phyloP scores from a whole-genome alignment of 92 coral and sea anemone genomes.

The Pocillopora meandrina region DNA sequence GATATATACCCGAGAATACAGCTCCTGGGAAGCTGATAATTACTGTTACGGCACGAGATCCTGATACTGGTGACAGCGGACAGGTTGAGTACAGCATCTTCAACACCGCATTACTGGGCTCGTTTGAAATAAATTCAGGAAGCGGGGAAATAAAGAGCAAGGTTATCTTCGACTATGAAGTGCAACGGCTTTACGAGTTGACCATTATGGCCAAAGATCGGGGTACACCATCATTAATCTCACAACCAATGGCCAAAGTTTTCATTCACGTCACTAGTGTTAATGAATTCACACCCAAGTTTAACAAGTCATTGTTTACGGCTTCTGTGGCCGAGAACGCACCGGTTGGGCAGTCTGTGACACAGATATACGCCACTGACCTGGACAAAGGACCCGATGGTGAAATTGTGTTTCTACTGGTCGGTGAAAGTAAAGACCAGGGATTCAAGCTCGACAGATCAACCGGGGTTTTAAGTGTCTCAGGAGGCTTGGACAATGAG shows the following conservation, averaged over 20 bases:
- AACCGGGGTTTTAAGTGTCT: conserved; percentile 84
- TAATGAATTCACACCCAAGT: conserved; percentile 82
- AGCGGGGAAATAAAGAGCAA: conserved; percentile 78
- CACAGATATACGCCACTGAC: conserved; percentile 86
- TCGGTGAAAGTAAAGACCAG: conserved; percentile 71
- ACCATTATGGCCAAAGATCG: conserved; percentile 82
- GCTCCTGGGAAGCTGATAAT: conserved; percentile 58
- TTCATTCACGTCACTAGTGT: conserved; percentile 70
- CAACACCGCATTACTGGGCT: conserved; percentile 29
- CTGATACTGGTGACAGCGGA: conserved; percentile 62
- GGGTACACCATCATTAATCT: conserved; percentile 70
- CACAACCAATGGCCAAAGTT: conserved; percentile 72
- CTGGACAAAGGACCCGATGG: conserved; percentile 89
- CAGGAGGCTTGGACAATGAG: conserved; percentile 83
- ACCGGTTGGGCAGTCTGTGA: conserved; percentile 76
- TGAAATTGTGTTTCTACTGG: conserved; percentile 72
- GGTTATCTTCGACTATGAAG: conserved; percentile 81
- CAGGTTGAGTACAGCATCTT: conserved; percentile 64
- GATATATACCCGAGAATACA: conserved; percentile 75
- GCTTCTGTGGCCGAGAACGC: conserved; percentile 92
- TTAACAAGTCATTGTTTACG: conserved; percentile 57
- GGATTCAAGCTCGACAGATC: conserved; percentile 75
- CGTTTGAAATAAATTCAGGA: conserved; percentile 65
- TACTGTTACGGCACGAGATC: conserved; percentile 80
- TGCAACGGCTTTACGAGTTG: conserved; percentile 47